Conservation (phyloP, 2,797 vertebrate genomes). For the Valencia hispanica region DNA sequence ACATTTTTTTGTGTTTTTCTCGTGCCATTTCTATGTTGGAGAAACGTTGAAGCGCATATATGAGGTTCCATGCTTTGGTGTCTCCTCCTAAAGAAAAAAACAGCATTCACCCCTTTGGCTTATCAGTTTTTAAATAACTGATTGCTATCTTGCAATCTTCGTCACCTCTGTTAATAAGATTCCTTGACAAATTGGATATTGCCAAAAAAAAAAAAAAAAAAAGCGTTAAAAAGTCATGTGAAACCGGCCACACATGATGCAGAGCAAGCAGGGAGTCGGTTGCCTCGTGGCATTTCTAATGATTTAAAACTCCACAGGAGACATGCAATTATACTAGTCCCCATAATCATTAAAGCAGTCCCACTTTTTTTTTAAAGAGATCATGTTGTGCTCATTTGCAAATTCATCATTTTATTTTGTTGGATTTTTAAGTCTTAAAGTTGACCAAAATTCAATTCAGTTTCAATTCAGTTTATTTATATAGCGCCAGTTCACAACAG, state of each 20-base stretch:
- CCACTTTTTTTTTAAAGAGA: constrained; percentile 1
- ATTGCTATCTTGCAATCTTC: neutral
- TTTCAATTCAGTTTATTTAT: too few relatives aligned
- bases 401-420: neutral
- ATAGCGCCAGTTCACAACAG: too few relatives aligned
- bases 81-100: neutral
- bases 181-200: too few relatives aligned
- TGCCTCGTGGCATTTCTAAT: neutral
- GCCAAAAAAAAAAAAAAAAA: neutral
- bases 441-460: neutral
- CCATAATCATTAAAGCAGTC: neutral
- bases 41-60: neutral
- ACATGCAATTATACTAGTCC: constrained; percentile 5
- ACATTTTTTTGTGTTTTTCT: neutral
- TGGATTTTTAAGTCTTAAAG: neutral
- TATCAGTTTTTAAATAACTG: neutral
- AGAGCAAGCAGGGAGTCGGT: neutral
- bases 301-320: constrained; percentile 11
- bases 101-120: neutral
- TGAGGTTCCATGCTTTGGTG: neutral
- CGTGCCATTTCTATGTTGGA: neutral
- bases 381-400: neutral
- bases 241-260: neutral
- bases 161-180: neutral
- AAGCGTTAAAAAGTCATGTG: neutral